Evolutionary conservation across 2,888 invertebrate species (phyloP).

Genomic region (Nomada ferruginata): DNA sequence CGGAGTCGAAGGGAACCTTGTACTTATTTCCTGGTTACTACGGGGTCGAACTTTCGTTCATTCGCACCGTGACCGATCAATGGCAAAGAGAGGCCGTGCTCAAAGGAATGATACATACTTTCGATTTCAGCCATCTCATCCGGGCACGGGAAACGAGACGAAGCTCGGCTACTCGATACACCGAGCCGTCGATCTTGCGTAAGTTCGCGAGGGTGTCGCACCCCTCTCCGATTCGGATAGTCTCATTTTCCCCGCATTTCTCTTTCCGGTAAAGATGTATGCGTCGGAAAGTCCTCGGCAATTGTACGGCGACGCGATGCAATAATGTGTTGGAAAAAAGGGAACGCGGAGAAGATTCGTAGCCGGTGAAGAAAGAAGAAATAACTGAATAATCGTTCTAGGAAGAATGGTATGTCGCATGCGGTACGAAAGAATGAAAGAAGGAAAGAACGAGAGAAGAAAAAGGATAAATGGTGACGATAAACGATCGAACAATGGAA

Average conservation of each 20-base stretch:
- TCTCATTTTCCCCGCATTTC: too few species aligned
- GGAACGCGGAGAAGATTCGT: constrained; percentile 2
- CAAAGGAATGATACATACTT: constrained; percentile 11
- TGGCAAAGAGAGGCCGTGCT: constrained; percentile 50
- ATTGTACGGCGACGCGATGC: not conserved
- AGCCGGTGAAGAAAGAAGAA: constrained; percentile 27
- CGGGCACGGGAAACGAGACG: not conserved
- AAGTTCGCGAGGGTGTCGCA: not conserved
- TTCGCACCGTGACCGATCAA: constrained; percentile 62
- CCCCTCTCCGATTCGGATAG: too few species aligned
- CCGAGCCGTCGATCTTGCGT: not conserved
- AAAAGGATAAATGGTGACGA: constrained; percentile 1
- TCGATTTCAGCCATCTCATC: not conserved
- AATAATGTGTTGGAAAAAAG: not conserved
- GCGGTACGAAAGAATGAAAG: constrained; percentile 19
- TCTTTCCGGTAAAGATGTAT: not conserved
- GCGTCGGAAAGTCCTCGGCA: constrained; percentile 11
- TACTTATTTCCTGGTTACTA: constrained; percentile 58
- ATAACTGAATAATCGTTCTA: constrained; percentile 24
- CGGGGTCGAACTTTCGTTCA: constrained; percentile 53
- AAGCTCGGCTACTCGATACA: not conserved
- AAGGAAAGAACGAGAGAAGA: constrained; percentile 1
- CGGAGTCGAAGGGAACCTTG: constrained; percentile 59
- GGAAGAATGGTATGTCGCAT: constrained; percentile 23
- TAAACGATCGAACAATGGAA: not conserved